These are phyloP conservation scores for Stegodyphus dumicola DNA, from an alignment of 1,140 invertebrate genomes.

Conservation along the genomic window DNA sequence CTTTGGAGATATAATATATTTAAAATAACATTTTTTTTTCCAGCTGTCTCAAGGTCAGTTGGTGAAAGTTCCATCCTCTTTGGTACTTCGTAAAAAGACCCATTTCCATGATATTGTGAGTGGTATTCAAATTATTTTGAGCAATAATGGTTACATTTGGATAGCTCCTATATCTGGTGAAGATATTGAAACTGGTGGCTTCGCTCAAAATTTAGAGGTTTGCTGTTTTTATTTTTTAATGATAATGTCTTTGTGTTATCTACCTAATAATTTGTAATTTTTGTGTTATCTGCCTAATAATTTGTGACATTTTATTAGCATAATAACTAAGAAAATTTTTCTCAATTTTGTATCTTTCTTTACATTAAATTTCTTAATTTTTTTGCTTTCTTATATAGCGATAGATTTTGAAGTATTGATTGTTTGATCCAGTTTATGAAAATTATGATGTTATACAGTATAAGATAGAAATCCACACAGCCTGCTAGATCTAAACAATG, in stretches of 20 bases:
- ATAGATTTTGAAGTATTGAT: neutral
- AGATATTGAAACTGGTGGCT: slow-evolving; percentile 81
- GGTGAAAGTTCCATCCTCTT: slow-evolving; percentile 90
- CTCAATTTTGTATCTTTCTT: neutral
- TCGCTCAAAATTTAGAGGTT: slow-evolving; percentile 80
- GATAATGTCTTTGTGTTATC: neutral
- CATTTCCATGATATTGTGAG: slow-evolving; percentile 95
- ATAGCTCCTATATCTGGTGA: slow-evolving; percentile 79
- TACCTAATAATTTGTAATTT: neutral
- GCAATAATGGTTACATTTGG: slow-evolving; percentile 98
- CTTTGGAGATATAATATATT: no score
- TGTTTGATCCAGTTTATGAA: no score
- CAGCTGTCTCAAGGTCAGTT: slow-evolving; percentile 86
- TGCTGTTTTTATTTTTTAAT: slow-evolving; percentile 18
- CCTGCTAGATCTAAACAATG: no score
- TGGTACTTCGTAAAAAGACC: slow-evolving; percentile 93
- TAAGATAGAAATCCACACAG: no score
- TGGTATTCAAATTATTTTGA: slow-evolving; percentile 91
- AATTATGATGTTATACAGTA: no score
- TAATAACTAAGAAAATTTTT: neutral
- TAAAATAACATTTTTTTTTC: slow-evolving; percentile 5
- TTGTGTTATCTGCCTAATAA: neutral
- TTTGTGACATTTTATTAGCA: no score
- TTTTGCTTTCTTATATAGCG: neutral
- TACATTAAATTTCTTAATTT: neutral